Percentiles rank a stretch among this genome's conserved stretches.
These are phyloP conservation scores for Aleiodes sp. DNA, from an alignment of 1,140 invertebrate species.

Conservation along the genomic window DNA sequence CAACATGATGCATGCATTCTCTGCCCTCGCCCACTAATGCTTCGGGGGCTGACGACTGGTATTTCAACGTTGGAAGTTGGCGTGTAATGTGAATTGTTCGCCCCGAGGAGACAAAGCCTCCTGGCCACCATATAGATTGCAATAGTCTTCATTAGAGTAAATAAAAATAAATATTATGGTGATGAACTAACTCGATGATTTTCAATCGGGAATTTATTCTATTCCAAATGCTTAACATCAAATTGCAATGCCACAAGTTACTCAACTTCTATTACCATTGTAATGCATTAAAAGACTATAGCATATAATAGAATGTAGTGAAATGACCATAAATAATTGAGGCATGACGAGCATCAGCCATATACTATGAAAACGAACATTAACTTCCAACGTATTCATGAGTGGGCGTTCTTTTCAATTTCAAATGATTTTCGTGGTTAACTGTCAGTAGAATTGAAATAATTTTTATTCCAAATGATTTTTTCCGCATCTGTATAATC, in stretches of 20 bases:
- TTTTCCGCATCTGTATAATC: no score
- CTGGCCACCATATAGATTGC: not conserved
- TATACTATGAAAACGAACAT: not conserved
- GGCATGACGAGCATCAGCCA: slow-evolving; percentile 1
- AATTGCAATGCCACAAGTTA: not conserved
- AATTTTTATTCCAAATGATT: no score
- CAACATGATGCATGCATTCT: not conserved
- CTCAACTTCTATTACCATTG: not conserved
- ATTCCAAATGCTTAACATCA: not conserved
- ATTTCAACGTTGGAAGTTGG: no score
- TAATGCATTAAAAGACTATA: not conserved
- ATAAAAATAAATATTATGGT: not conserved
- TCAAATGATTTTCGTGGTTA: not conserved
- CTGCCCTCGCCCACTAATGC: not conserved
- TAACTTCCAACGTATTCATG: slow-evolving; percentile 1
- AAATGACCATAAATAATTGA: slow-evolving; percentile 12
- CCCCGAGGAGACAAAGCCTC: not conserved
- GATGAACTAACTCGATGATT: not conserved
- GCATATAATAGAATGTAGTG: not conserved
- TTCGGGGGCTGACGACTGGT: not conserved
- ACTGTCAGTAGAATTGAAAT: not conserved
- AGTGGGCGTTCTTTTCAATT: slow-evolving; percentile 4
- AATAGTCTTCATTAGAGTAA: not conserved
- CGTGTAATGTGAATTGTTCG: not conserved
- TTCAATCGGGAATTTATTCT: not conserved